These are phyloP conservation scores for Paelopatides confundens DNA, from an alignment of 53 echinoderm and acorn worm genomes.

Conservation along the genomic window DNA sequence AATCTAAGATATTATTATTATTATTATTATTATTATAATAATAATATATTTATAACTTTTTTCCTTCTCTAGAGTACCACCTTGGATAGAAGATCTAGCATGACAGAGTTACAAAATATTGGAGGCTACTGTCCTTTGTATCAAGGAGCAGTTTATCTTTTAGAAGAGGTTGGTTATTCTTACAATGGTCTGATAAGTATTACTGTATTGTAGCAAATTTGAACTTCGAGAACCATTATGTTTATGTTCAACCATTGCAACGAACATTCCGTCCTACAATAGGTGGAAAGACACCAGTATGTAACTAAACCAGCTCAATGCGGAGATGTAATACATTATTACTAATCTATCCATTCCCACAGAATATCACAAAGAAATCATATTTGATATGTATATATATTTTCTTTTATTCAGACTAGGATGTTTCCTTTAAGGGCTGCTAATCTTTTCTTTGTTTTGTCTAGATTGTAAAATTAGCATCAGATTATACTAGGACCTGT, in stretches of 20 bases:
- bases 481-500: slow-evolving; percentile 93
- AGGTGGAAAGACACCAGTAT: no score
- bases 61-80: slow-evolving; percentile 71
- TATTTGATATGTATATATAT: background rate
- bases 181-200: no score
- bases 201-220: no score
- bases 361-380: background rate
- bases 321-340: no score
- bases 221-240: no score
- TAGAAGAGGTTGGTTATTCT: slow-evolving; percentile 96
- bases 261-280: no score
- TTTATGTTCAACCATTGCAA: no score
- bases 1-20: no score
- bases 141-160: slow-evolving; percentile 91
- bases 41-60: background rate
- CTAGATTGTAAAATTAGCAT: slow-evolving; percentile 76
- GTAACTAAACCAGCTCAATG: no score
- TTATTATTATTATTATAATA: no score
- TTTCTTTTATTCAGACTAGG: background rate
- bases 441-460: background rate
- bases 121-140: slow-evolving; percentile 90
- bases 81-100: slow-evolving; percentile 76
- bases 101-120: slow-evolving; percentile 80
- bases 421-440: background rate
- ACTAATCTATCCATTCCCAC: background rate